Evolutionary conservation across 2,797 vertebrate genomes (phyloP), one percentile per base, ranked within the genome.

Genomic region (Neosilurus mollespiculum): DNA sequence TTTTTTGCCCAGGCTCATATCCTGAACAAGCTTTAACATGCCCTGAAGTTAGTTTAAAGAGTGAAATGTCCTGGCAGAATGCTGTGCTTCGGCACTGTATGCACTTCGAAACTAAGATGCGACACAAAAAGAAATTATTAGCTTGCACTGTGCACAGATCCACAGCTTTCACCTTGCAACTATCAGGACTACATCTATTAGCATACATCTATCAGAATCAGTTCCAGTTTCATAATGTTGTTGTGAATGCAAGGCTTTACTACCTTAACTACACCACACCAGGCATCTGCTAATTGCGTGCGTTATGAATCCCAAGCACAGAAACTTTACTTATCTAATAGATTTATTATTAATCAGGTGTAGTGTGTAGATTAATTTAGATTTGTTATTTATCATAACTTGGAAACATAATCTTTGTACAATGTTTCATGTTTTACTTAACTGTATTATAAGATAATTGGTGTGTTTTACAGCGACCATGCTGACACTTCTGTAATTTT

Each of bases 1-100:
- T 54, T 37, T 51, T 62, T 18, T 34, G 9, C 16, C 18, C 22
- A 69, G 58, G 53, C 7, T 80, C 61, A 37, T n/a, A 75, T 66
- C 34, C 22, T 76, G 51, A 67, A 70, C 83, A n/a, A 51, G 83
- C 69, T 59, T 54, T 30, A 81, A 80, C 83, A 67, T 0, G 83
- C n/a, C 69, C 62, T 58, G 30, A 72, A 75, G 53, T 56, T 49
- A 18, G 12, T 12, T 59, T 59, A 67, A 26, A 53, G 66, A 51
- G 7, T 26, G 69, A 26, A 73, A 65, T n/a, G 2, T 73, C 51
- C 58, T 65, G 37, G 51, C 11, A 66, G 66, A 83, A 62, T 5
- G 26, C 8, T 4, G 11, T 9, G 62, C 30, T 18, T 43, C 7
- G 37, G 69, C 59, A 49, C 20, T 61, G 14, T 8, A 18, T 14